phyloP scores from a whole-genome alignment of 1,140 invertebrate genomes.

The Aradophagus sp. region DNA sequence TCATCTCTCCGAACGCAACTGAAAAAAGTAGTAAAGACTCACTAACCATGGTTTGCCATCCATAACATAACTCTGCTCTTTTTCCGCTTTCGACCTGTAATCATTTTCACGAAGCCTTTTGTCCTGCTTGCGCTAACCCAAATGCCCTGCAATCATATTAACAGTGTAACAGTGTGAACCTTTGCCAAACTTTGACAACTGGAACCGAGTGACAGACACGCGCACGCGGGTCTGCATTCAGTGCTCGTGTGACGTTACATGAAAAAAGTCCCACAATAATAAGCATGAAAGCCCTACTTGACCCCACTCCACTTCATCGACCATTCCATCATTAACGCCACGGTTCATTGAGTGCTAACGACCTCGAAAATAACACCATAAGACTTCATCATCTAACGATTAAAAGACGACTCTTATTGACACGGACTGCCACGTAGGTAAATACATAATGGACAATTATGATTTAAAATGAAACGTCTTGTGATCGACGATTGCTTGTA shows the following conservation, averaged over 20 bases:
- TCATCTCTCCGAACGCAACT: too few relatives aligned
- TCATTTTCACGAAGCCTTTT: too few relatives aligned
- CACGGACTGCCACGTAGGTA: conserved; percentile 52
- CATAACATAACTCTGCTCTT: too few relatives aligned
- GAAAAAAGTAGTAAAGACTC: too few relatives aligned
- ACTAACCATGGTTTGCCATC: too few relatives aligned
- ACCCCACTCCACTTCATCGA: conserved; percentile 10
- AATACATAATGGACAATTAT: conserved; percentile 56
- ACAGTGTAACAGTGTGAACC: conserved; percentile 45
- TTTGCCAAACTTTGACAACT: conserved; percentile 36
- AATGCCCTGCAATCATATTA: conserved; percentile 20
- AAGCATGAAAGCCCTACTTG: conserved; percentile 8
- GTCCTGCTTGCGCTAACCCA: too few relatives aligned
- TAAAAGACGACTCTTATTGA: conserved; percentile 47
- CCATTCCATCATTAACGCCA: conserved; percentile 22
- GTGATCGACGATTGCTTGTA: too few relatives aligned
- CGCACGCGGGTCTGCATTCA: conserved; percentile 33
- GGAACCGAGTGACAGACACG: conserved; percentile 39
- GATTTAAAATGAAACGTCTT: conserved; percentile 46
- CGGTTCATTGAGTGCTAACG: conserved; percentile 33
- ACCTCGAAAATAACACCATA: conserved; percentile 23
- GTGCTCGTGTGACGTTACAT: conserved; percentile 32
- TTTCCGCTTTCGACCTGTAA: too few relatives aligned
- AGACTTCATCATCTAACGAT: conserved; percentile 42
- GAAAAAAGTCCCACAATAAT: conserved; percentile 12